These are phyloP conservation scores for Stenodera caucasica DNA, from an alignment of 2,888 invertebrate species.

Conservation along the genomic window DNA sequence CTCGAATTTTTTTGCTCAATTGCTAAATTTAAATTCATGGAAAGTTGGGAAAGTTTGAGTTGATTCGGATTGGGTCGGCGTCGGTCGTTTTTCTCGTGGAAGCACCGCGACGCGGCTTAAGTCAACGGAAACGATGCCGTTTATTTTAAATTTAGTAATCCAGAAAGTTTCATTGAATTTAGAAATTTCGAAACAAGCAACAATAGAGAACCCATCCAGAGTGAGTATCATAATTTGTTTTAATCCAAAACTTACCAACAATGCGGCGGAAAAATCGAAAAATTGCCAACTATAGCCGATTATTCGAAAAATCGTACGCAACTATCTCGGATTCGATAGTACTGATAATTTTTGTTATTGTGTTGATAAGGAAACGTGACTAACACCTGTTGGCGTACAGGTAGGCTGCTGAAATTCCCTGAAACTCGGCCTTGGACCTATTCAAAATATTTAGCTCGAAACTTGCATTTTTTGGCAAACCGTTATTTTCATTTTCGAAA, in stretches of 20 bases:
- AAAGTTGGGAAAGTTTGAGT: conserved; percentile 10
- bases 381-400: conserved; percentile 2
- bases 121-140: background rate
- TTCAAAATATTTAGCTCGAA: background rate
- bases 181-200: background rate
- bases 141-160: conserved; percentile 4
- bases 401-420: background rate
- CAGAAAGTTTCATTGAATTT: conserved; percentile 3
- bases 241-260: too few relatives aligned
- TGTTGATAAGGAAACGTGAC: background rate
- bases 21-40: background rate
- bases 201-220: background rate
- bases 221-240: background rate
- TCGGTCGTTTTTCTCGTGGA: conserved; percentile 21
- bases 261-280: too few relatives aligned
- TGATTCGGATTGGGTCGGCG: conserved; percentile 30
- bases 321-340: too few relatives aligned
- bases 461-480: background rate
- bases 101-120: background rate
- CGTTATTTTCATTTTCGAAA: too few relatives aligned
- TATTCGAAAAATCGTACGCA: too few relatives aligned
- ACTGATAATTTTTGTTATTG: background rate
- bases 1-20: background rate
- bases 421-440: background rate
- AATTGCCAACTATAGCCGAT: too few relatives aligned